A percentile compares a stretch with the other conserved stretches of the same genome.
Conservation (phyloP, 2,888 invertebrate genomes). For the Tetanocera ferruginea region DNA sequence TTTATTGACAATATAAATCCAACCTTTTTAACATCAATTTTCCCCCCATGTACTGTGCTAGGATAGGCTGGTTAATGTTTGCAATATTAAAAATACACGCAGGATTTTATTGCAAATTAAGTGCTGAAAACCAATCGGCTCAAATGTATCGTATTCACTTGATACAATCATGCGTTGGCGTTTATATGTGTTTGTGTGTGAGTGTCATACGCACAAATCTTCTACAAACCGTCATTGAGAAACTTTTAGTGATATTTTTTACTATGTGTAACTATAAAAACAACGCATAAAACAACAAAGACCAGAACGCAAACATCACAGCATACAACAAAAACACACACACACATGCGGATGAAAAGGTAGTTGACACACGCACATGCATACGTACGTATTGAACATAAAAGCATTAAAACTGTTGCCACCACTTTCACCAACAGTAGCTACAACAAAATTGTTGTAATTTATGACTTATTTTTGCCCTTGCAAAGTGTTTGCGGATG, state of each 20-base stretch:
- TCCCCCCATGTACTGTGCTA: no score
- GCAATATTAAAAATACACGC: conserved; percentile 1
- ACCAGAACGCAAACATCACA: background rate
- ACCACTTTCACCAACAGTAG: background rate
- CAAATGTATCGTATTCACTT: conserved; percentile 4
- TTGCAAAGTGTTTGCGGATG: conserved; percentile 7
- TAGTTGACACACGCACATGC: background rate
- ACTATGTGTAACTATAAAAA: conserved; percentile 20
- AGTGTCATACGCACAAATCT: background rate
- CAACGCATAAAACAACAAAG: conserved; percentile 4
- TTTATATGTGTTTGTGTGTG: background rate
- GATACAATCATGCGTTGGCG: background rate
- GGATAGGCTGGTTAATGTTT: background rate
- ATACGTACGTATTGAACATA: no score
- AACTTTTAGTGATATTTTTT: conserved; percentile 4
- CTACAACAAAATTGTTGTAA: conserved; percentile 8
- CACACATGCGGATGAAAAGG: background rate
- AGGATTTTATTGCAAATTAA: conserved; percentile 17
- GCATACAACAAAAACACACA: background rate
- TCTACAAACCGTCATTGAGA: background rate
- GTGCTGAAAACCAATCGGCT: conserved; percentile 17
- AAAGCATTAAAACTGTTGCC: background rate
- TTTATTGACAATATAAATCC: no score
- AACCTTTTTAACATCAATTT: no score
- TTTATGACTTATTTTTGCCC: conserved; percentile 20